A percentile compares a stretch with the other conserved stretches of the same genome.
These are phyloP conservation scores for Momotus momota DNA, from an alignment of 2,797 vertebrate genomes.

Conservation along the genomic window DNA sequence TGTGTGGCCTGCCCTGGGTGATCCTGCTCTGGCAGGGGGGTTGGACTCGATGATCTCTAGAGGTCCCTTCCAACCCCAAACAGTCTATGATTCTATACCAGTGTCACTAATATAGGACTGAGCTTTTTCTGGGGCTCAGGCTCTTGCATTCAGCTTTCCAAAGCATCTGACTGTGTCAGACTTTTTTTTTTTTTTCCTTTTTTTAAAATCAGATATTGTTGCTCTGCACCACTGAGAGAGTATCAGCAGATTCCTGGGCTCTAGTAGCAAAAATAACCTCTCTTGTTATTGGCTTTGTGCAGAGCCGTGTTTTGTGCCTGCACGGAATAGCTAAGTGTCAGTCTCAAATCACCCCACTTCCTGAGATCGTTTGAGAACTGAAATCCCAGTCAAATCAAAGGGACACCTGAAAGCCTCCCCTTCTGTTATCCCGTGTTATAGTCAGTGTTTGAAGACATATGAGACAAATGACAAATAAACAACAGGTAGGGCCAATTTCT, in stretches of 20 bases:
- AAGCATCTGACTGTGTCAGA: neutral
- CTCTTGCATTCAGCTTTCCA: neutral
- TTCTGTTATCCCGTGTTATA: rapidly evolving
- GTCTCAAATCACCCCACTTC: neutral
- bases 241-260: neutral
- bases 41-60: too few relatives aligned
- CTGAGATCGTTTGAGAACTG: neutral
- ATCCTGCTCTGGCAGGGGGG: too few relatives aligned
- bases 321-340: neutral
- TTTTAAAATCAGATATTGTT: neutral
- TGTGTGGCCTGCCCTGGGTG: too few relatives aligned
- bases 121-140: neutral
- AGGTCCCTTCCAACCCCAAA: too few relatives aligned
- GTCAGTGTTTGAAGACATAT: neutral
- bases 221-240: neutral
- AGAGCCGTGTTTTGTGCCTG: too few relatives aligned
- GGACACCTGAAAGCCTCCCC: neutral
- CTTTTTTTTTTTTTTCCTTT: neutral
- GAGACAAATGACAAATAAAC: neutral
- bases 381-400: neutral
- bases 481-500: neutral
- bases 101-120: neutral
- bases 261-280: neutral
- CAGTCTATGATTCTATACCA: neutral
- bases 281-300: neutral